phyloP scores from a whole-genome alignment of 2,888 invertebrate species.

The Glyphotaelius pellucidus region DNA sequence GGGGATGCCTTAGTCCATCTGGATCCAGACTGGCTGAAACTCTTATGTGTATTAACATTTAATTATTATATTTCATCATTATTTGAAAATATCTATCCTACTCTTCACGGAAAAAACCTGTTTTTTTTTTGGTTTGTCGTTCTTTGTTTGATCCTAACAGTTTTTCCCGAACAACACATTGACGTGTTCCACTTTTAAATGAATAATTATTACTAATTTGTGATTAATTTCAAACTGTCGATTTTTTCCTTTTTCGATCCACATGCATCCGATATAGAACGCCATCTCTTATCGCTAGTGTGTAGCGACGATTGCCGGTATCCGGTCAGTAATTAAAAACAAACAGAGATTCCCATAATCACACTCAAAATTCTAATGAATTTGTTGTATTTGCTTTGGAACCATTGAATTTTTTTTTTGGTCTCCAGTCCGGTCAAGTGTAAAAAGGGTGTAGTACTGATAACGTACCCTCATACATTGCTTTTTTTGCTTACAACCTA shows the following conservation, averaged over 20 bases:
- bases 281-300: background rate
- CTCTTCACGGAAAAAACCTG: background rate
- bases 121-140: background rate
- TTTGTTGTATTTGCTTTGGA: background rate
- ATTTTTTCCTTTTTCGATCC: background rate
- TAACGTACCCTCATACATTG: too few relatives aligned
- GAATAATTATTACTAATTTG: background rate
- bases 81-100: too few relatives aligned
- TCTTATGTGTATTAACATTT: too few relatives aligned
- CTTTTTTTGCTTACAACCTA: too few relatives aligned
- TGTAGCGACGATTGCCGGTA: background rate
- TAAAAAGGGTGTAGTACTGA: background rate
- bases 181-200: background rate
- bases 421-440: background rate
- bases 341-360: constrained; percentile 19
- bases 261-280: background rate
- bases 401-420: background rate
- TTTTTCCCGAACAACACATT: background rate
- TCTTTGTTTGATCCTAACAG: background rate
- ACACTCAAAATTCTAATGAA: background rate
- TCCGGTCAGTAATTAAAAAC: constrained; percentile 32
- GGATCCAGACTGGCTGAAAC: too few relatives aligned
- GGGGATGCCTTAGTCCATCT: too few relatives aligned
- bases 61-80: too few relatives aligned
- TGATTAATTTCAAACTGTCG: background rate